Conservation (phyloP, 2,888 invertebrate genomes). For the Ophion ellenae region DNA sequence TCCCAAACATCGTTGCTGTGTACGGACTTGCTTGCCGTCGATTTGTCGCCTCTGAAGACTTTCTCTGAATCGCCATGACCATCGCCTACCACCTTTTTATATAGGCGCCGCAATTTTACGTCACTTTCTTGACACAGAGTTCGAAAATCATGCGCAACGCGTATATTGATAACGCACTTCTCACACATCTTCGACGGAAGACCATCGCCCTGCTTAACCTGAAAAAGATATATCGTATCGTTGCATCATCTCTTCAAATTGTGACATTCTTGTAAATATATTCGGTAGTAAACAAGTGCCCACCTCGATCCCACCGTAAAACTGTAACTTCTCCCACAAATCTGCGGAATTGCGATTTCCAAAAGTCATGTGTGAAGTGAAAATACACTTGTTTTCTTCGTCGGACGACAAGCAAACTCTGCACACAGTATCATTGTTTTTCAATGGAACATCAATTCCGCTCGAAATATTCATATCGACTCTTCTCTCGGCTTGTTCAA, state of each 20-base stretch:
- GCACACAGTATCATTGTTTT: slow-evolving; percentile 68
- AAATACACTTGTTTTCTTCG: slow-evolving; percentile 74
- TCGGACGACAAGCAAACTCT: slow-evolving; percentile 75
- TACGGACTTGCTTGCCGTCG: background rate
- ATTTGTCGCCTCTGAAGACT: background rate
- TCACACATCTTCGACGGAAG: slow-evolving; percentile 75
- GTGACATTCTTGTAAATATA: background rate
- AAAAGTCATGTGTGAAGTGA: slow-evolving; percentile 53
- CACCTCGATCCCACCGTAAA: slow-evolving; percentile 78
- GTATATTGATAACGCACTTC: slow-evolving; percentile 72
- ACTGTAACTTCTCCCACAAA: slow-evolving; percentile 71
- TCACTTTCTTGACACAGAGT: slow-evolving; percentile 76
- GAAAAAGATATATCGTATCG: background rate
- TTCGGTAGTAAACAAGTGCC: slow-evolving; percentile 12
- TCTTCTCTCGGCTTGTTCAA: background rate
- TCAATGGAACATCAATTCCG: slow-evolving; percentile 40
- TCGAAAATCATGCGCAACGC: slow-evolving; percentile 75
- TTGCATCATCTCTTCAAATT: background rate
- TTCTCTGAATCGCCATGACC: background rate
- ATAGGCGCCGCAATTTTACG: slow-evolving; percentile 70
- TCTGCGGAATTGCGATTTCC: slow-evolving; percentile 50
- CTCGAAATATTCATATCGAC: slow-evolving; percentile 61
- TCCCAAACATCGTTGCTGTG: background rate
- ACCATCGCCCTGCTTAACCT: slow-evolving; percentile 76
- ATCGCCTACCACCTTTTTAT: slow-evolving; percentile 61